Evolutionary conservation across 1,140 invertebrate genomes (phyloP), one percentile per base, ranked within the genome.

Genomic region (Drosophila tristis): DNA sequence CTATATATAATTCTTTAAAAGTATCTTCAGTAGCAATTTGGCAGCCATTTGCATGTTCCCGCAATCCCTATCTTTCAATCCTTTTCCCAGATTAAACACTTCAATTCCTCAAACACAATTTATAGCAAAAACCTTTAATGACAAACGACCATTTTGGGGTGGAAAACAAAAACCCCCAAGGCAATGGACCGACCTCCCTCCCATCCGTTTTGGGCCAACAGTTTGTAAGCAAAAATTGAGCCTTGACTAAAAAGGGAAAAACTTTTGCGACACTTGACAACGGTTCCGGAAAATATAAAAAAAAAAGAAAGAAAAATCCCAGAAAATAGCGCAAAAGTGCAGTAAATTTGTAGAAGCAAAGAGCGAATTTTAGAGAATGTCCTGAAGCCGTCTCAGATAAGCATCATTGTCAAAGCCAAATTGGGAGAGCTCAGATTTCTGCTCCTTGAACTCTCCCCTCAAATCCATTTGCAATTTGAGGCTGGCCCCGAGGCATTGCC

Each of bases 241-340:
- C 23, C 8, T 57, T 26, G 35, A n/a, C 11, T 35, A 67, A 57
- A 25, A 20, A 60, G 45, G 8, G 42, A 48, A 61, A 65, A 80
- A 80, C 64, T 72, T 80, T 68, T 60, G 29, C 44, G 67, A 73
- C 74, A 78, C 59, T 74, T 66, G 48, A 74, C 59, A 79, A 72
- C 50, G 66, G 78, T 74, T 50, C 23, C n/a, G 11, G 8, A 5
- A 39, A 39, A 39, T 39, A 13, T 1, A 39, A 13, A 39, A 39
- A 13, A 13, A 39, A 64, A 55, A 62, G 20, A 29, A 29, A 11
- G 42, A 26, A 49, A 60, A 64, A 45, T 61, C 29, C 11, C 31
- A 31, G 56, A 26, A 39, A 39, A 39, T 39, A 39, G 4, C 35
- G 11, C 44, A 42, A 74, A 74, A 77, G 57, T 75, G 57, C 65